phyloP scores from a whole-genome alignment of 2,797 vertebrate genomes.

The Serranus cabrilla region DNA sequence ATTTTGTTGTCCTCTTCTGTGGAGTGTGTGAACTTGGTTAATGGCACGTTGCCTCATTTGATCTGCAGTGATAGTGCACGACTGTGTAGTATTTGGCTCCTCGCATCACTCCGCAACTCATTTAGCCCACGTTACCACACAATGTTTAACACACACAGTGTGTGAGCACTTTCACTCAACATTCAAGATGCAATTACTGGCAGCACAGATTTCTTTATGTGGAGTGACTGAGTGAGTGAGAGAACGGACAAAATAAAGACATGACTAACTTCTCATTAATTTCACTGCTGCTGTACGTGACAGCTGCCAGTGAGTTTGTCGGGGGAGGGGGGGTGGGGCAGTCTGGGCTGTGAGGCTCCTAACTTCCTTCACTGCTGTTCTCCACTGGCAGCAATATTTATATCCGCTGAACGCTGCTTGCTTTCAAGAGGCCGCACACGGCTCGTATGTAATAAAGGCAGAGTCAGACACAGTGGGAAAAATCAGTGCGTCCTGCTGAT shows the following conservation, averaged over 20 bases:
- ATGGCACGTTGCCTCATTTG: slow-evolving; percentile 54
- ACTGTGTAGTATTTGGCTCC: slow-evolving; percentile 59
- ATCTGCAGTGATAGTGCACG: slow-evolving; percentile 45
- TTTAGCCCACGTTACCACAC: slow-evolving; percentile 65
- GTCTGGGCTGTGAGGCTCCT: slow-evolving; percentile 51
- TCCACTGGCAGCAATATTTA: slow-evolving; percentile 66
- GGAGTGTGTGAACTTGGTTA: slow-evolving; percentile 36
- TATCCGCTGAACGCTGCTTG: slow-evolving; percentile 57
- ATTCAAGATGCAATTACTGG: slow-evolving; percentile 70
- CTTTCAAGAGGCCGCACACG: slow-evolving; percentile 67
- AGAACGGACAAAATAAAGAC: slow-evolving; percentile 73
- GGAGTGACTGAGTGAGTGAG: slow-evolving; percentile 64
- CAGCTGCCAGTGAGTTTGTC: slow-evolving; percentile 65
- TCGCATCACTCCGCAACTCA: slow-evolving; percentile 63
- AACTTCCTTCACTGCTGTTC: slow-evolving; percentile 53
- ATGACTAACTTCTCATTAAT: slow-evolving; percentile 75
- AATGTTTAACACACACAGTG: slow-evolving; percentile 26
- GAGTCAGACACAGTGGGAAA: slow-evolving; percentile 56
- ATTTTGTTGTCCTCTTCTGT: slow-evolving; percentile 29
- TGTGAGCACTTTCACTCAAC: slow-evolving; percentile 65
- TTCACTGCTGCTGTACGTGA: slow-evolving; percentile 64
- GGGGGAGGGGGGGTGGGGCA: slow-evolving; percentile 22
- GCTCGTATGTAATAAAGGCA: slow-evolving; percentile 67
- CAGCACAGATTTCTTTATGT: slow-evolving; percentile 70
- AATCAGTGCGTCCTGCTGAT: slow-evolving; percentile 61